Evolutionary conservation across 2,888 invertebrate species (phyloP), one percentile per base, ranked within the genome.

Genomic region (Elegia similella): DNA sequence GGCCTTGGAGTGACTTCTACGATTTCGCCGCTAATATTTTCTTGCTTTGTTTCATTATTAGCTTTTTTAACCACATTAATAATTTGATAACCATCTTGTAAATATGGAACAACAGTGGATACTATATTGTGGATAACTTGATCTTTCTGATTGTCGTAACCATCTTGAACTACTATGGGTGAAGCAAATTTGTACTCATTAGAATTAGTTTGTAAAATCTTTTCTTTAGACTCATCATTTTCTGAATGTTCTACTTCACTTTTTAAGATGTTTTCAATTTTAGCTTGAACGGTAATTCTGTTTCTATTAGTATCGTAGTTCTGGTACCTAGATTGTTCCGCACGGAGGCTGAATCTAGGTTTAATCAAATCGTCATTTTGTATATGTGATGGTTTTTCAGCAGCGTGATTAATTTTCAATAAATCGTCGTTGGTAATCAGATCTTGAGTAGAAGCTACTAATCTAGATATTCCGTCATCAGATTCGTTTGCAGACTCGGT

Each of bases 351-450:
- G 52, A 75, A 80, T 60, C 74, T 69, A 2, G 87, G 81, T 71
- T 84, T 88, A 6, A 86, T 82, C 12, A 84, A 68, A 29, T 89
- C 88, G 38, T 90, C 87, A 12, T 72, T 75, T 48, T 80, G 74
- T 7, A 77, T 73, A 42, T 70, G 70, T 0, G 77, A 68, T 6
- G 80, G 69, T 62, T 82, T 83, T 68, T 90, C 90, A 7, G 78
- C 83, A 0, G 91, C 87, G 32, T 90, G 84, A 59, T 95, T 95
- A 0, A 95, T 95, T 69, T 92, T 92, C 8, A 94, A 67, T 7
- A 95, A 88, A 75, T 95, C 95, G 69, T 94, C 93, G 61, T 93
- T 93, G 0, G 93, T 88, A 59, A 95, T 93, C 8, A 94, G 78
- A 74, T 94, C 93, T 71, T 92, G 92, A 0, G 93, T 93, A 1